Evolutionary conservation across 2,113 vertebrate genomes (phyloP).

Genomic region (Anolis carolinensis): DNA sequence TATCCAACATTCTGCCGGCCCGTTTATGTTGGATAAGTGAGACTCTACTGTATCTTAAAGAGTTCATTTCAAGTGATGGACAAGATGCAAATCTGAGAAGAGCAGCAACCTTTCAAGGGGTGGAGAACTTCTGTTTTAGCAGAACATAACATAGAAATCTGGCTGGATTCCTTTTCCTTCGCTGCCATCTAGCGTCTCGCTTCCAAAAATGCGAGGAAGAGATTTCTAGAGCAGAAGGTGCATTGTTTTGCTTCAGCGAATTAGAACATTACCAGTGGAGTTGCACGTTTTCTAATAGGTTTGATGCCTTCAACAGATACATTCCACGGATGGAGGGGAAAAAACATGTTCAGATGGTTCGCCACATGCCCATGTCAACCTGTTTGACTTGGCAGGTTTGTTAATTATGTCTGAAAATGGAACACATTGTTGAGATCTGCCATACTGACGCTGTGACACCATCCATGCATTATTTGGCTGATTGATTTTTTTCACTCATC

Average conservation of each 20-base stretch:
- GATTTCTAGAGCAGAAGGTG: rapidly evolving
- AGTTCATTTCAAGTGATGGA: neutral
- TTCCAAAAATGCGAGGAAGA: neutral
- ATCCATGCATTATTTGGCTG: neutral
- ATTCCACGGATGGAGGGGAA: neutral
- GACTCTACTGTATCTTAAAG: neutral
- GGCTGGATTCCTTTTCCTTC: slow-evolving; percentile 62
- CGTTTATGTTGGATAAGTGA: too few species aligned
- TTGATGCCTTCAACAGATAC: neutral
- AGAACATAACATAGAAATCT: rapidly evolving
- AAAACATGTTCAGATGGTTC: neutral
- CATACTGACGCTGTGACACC: neutral
- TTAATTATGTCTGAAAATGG: neutral
- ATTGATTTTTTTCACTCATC: neutral
- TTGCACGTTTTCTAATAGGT: neutral
- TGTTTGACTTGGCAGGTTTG: slow-evolving; percentile 12
- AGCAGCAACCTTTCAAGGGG: too few species aligned
- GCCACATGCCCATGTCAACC: neutral
- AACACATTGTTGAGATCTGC: slow-evolving; percentile 11
- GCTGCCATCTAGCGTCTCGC: slow-evolving; percentile 70
- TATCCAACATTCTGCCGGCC: too few species aligned
- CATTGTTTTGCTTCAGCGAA: neutral
- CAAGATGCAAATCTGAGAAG: neutral
- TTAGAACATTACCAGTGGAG: neutral
- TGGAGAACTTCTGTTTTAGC: neutral